Conservation (phyloP, 1,140 invertebrate species). For the Drosophila yakuba region DNA sequence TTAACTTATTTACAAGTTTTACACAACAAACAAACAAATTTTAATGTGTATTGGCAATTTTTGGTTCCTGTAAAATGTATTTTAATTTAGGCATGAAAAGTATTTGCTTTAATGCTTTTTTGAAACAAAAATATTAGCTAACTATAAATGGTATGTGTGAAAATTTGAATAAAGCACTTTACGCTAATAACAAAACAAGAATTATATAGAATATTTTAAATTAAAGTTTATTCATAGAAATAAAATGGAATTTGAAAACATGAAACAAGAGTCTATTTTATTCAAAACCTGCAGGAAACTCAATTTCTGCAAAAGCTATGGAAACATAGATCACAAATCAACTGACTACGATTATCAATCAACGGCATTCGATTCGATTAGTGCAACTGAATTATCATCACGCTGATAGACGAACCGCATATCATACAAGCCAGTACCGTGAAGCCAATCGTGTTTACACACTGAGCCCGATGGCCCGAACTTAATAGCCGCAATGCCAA, state of each 20-base stretch:
- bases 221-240: constrained; percentile 63
- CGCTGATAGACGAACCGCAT: constrained; percentile 20
- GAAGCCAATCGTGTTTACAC: constrained; percentile 37
- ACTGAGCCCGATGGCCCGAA: constrained; percentile 40
- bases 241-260: constrained; percentile 65
- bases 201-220: constrained; percentile 62
- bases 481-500: constrained; percentile 46
- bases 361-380: constrained; percentile 3
- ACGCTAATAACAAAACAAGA: constrained; percentile 22
- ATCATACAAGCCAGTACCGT: constrained; percentile 1
- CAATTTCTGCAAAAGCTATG: not conserved
- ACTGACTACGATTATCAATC: constrained; percentile 16
- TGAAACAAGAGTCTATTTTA: not conserved
- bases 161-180: constrained; percentile 36
- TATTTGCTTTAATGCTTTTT: constrained; percentile 38
- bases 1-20: constrained; percentile 58
- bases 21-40: constrained; percentile 6
- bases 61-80: constrained; percentile 55
- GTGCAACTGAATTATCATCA: constrained; percentile 19
- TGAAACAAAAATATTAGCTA: constrained; percentile 43
- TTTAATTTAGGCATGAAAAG: constrained; percentile 22
- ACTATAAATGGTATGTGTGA: constrained; percentile 60
- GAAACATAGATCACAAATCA: not conserved
- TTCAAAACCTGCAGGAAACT: not conserved
- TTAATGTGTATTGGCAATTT: constrained; percentile 33